phyloP scores from a whole-genome alignment of 2,888 invertebrate species.

The Thumatha senex region DNA sequence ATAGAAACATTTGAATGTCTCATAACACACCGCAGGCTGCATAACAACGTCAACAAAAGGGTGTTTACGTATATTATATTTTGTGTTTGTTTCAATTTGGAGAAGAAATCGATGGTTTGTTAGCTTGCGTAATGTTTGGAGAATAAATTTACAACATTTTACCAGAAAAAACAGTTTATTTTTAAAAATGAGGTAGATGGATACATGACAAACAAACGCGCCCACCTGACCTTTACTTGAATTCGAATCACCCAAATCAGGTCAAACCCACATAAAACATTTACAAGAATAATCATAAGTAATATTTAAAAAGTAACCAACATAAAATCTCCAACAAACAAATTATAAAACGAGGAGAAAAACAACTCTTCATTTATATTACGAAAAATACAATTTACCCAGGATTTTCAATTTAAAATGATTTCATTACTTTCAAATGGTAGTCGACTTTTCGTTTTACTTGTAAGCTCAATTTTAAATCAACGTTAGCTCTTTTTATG shows the following conservation, averaged over 20 bases:
- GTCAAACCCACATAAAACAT: conserved; percentile 22
- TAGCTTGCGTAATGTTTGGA: no score
- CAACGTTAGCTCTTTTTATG: no score
- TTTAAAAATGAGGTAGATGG: no score
- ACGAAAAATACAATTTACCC: no score
- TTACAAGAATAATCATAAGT: conserved; percentile 12
- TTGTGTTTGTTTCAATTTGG: conserved; percentile 9
- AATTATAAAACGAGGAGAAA: no score
- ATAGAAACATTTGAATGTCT: conserved; percentile 30
- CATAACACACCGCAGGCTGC: conserved; percentile 25
- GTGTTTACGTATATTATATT: conserved; percentile 20
- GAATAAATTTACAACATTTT: no score
- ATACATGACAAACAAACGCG: conserved; percentile 16
- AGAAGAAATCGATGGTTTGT: not conserved
- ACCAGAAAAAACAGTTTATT: no score
- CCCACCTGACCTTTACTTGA: conserved; percentile 27
- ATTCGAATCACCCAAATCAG: conserved; percentile 31
- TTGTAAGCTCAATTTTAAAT: no score
- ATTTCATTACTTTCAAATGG: not conserved
- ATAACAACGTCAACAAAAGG: conserved; percentile 26
- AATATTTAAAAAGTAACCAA: no score
- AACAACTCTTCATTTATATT: no score
- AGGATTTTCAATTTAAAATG: not conserved
- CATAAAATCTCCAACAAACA: no score
- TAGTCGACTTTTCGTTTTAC: no score